These are phyloP conservation scores for Erythrocebus patas DNA, from an alignment of 2,113 vertebrate species.

Conservation along the genomic window DNA sequence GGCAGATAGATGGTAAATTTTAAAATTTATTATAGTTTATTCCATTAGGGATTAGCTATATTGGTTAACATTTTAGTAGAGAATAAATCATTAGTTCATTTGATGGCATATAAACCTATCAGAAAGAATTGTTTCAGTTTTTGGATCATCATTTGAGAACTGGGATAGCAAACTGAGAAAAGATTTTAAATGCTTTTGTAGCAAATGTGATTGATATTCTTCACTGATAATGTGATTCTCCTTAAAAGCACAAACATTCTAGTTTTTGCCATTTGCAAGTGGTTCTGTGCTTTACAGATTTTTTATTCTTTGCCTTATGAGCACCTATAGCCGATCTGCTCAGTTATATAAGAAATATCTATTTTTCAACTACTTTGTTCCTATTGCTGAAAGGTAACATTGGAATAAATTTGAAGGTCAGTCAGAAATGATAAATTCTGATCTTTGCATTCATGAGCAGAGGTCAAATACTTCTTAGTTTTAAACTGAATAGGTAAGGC, in stretches of 20 bases:
- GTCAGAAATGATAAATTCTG: slow-evolving; percentile 6
- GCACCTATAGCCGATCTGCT: background rate
- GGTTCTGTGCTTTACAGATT: background rate
- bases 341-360: slow-evolving; percentile 6
- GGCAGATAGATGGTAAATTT: background rate
- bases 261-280: background rate
- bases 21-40: slow-evolving; percentile 25
- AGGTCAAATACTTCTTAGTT: background rate
- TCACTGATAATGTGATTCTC: background rate
- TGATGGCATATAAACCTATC: background rate
- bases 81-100: background rate
- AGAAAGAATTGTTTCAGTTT: background rate
- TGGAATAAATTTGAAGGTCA: background rate
- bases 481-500: background rate
- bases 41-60: background rate
- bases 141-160: background rate
- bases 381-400: background rate
- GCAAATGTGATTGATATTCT: background rate
- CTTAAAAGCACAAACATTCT: background rate
- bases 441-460: background rate
- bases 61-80: background rate
- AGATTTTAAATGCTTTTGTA: background rate
- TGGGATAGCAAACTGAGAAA: background rate
- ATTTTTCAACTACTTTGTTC: background rate
- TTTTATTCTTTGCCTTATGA: background rate